Evolutionary conservation across 2,888 invertebrate genomes (phyloP).

Genomic region (Atrina japonica): DNA sequence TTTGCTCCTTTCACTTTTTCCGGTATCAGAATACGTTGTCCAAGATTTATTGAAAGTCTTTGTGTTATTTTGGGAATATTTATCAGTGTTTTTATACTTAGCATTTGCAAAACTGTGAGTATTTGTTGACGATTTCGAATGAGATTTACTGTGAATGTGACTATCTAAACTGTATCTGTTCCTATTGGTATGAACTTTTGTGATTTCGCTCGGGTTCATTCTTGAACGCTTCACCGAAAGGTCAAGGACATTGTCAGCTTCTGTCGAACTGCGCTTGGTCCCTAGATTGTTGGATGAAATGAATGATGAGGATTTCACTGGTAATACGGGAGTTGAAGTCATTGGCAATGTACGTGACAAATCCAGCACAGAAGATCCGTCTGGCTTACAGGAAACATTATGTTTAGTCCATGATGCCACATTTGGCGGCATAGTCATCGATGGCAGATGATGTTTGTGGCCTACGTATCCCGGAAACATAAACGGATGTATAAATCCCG

Average conservation of each 20-base stretch:
- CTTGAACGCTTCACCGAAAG: conserved; percentile 35
- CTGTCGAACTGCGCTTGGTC: conserved; percentile 9
- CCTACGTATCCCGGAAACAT: conserved; percentile 19
- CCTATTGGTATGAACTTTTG: conserved; percentile 1
- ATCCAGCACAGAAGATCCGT: conserved; percentile 9
- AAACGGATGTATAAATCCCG: conserved; percentile 22
- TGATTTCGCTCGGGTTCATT: conserved; percentile 1
- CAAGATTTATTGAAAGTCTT: no score
- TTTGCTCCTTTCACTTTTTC: conserved; percentile 15
- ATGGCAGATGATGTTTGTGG: conserved; percentile 17
- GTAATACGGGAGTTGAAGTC: neutral
- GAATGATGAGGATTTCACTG: neutral
- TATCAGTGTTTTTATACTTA: no score
- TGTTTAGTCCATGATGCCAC: neutral
- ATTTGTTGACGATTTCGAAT: no score
- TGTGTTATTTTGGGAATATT: no score
- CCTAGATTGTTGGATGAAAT: neutral
- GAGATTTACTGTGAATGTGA: no score
- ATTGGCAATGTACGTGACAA: conserved; percentile 5
- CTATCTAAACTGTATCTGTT: no score
- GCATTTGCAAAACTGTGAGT: no score
- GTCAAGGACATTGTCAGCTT: conserved; percentile 27
- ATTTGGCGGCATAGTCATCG: conserved; percentile 1
- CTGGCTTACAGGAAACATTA: no score
- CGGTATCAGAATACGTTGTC: conserved; percentile 1